Base-by-base conservation (phyloP, 1,140 invertebrate genomes). In the Potamilus streckersoni region DNA sequence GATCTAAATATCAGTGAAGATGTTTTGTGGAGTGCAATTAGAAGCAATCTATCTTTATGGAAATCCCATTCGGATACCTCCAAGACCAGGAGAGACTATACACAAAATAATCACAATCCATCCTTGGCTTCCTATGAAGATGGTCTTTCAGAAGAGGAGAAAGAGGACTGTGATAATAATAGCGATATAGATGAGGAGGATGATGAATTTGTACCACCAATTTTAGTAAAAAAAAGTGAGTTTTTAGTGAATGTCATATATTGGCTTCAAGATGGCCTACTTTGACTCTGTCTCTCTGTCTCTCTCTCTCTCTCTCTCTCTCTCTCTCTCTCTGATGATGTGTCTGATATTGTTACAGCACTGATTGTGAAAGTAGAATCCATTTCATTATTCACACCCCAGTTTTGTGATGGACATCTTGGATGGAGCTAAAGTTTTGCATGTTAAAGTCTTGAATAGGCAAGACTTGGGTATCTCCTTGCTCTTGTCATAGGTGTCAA, bases 201-300 rank as follows among this genome's bases (percentile, higher is more conserved):
- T 76, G 79, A 82, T 76, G 70, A 84, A 15, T 82, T 69, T 73
- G 75, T 68, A 60, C 75, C 75, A 16, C 75, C 75, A 8, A 5
- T 74, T 1, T 27, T 64, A 65, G 38, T 79, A 12, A 79, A 62
- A 60, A 70, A 68, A 61, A 71, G 17, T 71, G 19, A n/a, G 17
- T 61, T 6, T 14, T 20, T 19, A 12, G 14, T 70, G 38, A 13
- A n/a, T n/a, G 31, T 20, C 13, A n/a, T 20, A 27, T 31, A 16
- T 16, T n/a, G 38, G 57, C 49, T 71, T 58, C 13, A 27, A n/a
- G n/a, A 27, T 17, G n/a, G 64, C 31, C 31, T 23, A 11, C 64
- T 17, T n/a, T 23, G 31, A n/a, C 15, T 23, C 63, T 20, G 0
- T 65, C 63, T 23, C 31, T 31, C 23, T 65, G 0, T 65, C 31